A percentile compares a stretch with the other conserved stretches of the same genome.
Conservation (phyloP, 1,140 invertebrate species). For the Halotydeus destructor region DNA sequence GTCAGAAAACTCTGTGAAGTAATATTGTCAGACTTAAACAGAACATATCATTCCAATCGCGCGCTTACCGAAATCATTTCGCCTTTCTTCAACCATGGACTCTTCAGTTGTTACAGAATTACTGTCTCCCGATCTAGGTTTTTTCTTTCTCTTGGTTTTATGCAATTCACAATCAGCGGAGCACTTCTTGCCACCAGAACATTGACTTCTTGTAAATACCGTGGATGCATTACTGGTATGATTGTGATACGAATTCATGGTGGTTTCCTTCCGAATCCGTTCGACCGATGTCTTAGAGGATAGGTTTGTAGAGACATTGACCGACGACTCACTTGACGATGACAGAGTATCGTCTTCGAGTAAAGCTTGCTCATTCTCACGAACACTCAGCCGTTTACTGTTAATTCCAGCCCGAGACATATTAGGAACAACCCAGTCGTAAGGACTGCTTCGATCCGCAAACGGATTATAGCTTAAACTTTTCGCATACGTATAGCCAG, state of each 20-base stretch:
- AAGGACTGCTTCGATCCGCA: not conserved
- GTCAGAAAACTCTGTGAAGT: not conserved
- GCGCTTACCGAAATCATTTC: no score
- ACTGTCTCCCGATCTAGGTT: not conserved
- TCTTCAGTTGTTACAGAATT: not conserved
- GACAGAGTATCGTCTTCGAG: no score
- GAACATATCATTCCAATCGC: no score
- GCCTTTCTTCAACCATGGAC: not conserved
- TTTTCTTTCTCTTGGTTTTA: not conserved
- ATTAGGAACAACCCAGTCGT: slow-evolving; percentile 7
- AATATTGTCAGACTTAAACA: not conserved
- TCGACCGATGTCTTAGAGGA: no score
- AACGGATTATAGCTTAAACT: slow-evolving; percentile 8
- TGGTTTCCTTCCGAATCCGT: no score
- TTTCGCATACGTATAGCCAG: slow-evolving; percentile 10
- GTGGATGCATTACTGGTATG: no score
- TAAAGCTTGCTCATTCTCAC: no score
- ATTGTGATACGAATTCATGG: no score
- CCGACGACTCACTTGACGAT: no score
- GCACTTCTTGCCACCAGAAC: slow-evolving; percentile 1
- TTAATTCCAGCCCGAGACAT: no score
- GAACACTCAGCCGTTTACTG: no score
- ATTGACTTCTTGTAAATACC: slow-evolving; percentile 6
- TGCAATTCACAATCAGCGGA: slow-evolving; percentile 1
- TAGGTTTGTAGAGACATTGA: no score